These are phyloP conservation scores for Gila robusta DNA, from an alignment of 2,797 vertebrate species.

Conservation along the genomic window DNA sequence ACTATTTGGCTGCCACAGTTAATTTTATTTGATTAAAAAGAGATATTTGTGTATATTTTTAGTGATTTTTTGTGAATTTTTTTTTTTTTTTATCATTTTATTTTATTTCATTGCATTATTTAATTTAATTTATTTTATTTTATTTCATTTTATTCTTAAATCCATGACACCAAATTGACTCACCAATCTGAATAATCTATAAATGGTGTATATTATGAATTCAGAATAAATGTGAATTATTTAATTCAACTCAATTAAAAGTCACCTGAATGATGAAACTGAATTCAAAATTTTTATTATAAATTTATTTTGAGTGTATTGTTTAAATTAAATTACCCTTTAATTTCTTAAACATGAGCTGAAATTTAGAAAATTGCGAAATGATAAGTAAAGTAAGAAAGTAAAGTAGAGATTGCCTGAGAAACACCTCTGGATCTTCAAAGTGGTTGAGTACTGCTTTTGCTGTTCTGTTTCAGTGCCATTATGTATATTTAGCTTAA, in stretches of 20 bases:
- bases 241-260: not conserved
- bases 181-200: not conserved
- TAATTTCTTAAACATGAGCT: not conserved
- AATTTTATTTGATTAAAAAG: not conserved
- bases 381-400: not conserved
- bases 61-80: not conserved
- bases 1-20: not conserved
- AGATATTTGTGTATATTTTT: not conserved
- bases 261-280: not conserved
- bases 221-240: not conserved
- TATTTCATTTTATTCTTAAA: too few relatives aligned
- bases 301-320: not conserved
- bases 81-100: too few relatives aligned
- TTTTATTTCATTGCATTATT: not conserved
- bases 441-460: not conserved
- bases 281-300: not conserved
- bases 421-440: not conserved
- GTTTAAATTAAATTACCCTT: not conserved
- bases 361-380: not conserved
- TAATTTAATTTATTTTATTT: too few relatives aligned
- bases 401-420: not conserved
- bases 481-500: constrained; percentile 22
- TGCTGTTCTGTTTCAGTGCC: not conserved
- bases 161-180: not conserved
- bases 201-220: not conserved